Base-by-base conservation (phyloP, 2,113 vertebrate species). In the Agapornis roseicollis region DNA sequence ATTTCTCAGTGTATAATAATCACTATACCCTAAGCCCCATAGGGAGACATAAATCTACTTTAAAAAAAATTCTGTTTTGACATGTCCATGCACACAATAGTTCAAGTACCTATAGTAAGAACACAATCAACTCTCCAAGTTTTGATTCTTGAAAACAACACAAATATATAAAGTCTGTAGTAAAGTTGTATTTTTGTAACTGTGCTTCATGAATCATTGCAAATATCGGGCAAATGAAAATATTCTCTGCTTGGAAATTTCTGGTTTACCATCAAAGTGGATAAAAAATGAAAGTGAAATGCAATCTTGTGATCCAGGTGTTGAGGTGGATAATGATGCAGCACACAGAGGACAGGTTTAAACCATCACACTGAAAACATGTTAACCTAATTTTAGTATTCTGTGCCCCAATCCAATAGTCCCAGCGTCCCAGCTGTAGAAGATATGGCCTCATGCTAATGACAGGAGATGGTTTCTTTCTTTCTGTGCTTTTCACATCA, bases 1-100 rank as follows among this genome's bases (percentile, higher is more conserved):
- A 97, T 97, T 98, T 98, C 97, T 97, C 96, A 97, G 94, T 94
- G 80, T 93, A 96, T 97, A 97, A 96, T 96, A 96, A 97, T 97
- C 93, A 89, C 95, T 94, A 77, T 64, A 55, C 90, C 94, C 85
- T 95, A 93, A 96, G 68, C 95, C 89, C 88, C 72, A 80, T 28
- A 92, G 80, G 93, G 91, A 3, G 33, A 96, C 65, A 87, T 77
- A 93, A 95, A 96, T 97, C 88, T 90, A 42, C 88, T 90, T 93
- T 14, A 61, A 94, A 96, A 96, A 86, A 33, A 73, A 80, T 93
- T 66, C 86, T 86, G 28, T 23, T 70, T 66, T 79, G 85, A 64
- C n/a, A 64, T 83, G 72, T 85, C 66, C 63, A 66, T 93, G 83
- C 80, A 80, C 71, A 68, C 9, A 47, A 53, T 89, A 82, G 74